Percentiles rank a stretch among this genome's conserved stretches.
phyloP scores from a whole-genome alignment of 2,113 vertebrate species.

The Scomber japonicus region DNA sequence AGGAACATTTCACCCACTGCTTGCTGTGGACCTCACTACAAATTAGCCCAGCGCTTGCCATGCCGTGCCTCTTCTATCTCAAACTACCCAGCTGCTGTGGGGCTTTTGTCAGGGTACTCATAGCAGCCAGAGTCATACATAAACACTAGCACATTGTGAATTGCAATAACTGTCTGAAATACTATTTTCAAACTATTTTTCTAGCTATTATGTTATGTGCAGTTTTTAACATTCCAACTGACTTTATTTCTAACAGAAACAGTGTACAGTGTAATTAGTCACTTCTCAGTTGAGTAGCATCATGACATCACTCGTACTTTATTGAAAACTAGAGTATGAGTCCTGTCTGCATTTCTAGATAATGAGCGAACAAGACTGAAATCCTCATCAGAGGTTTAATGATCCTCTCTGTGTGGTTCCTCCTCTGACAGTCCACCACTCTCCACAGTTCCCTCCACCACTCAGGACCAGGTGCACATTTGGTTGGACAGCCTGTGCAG shows the following conservation, averaged over 20 bases:
- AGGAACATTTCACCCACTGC: constrained; percentile 52
- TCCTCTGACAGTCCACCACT: not conserved
- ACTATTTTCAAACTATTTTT: too few relatives aligned
- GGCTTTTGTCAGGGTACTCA: not conserved
- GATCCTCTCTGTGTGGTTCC: not conserved
- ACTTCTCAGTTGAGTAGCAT: too few relatives aligned
- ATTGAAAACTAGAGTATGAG: not conserved
- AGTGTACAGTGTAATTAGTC: too few relatives aligned
- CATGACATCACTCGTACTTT: too few relatives aligned
- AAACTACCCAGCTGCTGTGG: constrained; percentile 20
- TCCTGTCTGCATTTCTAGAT: not conserved
- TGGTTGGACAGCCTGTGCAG: not conserved
- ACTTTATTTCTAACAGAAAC: too few relatives aligned
- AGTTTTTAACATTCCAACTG: too few relatives aligned
- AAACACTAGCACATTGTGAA: not conserved
- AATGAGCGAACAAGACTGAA: not conserved
- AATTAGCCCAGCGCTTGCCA: constrained; percentile 48
- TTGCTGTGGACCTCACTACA: constrained; percentile 55
- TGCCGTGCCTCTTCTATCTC: not conserved
- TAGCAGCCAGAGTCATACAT: not conserved
- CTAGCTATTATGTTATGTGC: too few relatives aligned
- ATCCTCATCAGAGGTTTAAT: not conserved
- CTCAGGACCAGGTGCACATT: constrained; percentile 12
- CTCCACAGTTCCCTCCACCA: not conserved
- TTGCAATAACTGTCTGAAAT: not conserved